phyloP scores from a whole-genome alignment of 64 coral and sea anemone species.

The Acropora tenuis region DNA sequence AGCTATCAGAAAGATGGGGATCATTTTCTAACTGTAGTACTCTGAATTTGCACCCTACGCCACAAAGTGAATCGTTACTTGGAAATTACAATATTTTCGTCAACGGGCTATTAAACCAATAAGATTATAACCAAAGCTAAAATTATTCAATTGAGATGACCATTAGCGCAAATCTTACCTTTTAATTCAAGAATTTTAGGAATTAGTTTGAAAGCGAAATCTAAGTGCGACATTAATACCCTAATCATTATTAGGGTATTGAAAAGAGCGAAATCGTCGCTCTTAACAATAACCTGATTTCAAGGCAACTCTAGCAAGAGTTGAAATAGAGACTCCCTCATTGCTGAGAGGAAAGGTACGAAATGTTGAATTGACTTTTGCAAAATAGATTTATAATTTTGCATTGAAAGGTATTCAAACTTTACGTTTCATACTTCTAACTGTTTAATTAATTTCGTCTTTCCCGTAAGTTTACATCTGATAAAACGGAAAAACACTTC shows the following conservation, averaged over 20 bases:
- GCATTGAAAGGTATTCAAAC: not conserved
- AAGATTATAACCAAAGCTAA: not conserved
- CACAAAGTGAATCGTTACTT: not conserved
- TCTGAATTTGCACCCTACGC: no score
- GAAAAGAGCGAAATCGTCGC: no score
- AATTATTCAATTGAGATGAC: not conserved
- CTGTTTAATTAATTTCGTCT: slow-evolving; percentile 18
- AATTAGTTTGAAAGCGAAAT: not conserved
- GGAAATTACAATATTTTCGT: slow-evolving; percentile 15
- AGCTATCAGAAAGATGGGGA: no score
- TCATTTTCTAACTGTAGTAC: no score
- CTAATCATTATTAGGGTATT: no score
- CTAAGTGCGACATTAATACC: no score
- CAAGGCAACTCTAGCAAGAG: no score
- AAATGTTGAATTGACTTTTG: not conserved
- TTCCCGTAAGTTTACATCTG: not conserved
- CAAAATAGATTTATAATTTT: slow-evolving; percentile 43
- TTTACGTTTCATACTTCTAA: not conserved
- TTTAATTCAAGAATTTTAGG: not conserved
- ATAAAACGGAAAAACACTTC: slow-evolving; percentile 3
- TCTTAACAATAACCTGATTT: not conserved
- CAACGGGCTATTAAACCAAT: not conserved
- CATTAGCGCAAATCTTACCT: not conserved
- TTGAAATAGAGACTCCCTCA: no score
- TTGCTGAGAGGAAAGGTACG: not conserved